Evolutionary conservation across 2,888 invertebrate species (phyloP), one percentile per base, ranked within the genome.

Genomic region (Anoncus sp.): DNA sequence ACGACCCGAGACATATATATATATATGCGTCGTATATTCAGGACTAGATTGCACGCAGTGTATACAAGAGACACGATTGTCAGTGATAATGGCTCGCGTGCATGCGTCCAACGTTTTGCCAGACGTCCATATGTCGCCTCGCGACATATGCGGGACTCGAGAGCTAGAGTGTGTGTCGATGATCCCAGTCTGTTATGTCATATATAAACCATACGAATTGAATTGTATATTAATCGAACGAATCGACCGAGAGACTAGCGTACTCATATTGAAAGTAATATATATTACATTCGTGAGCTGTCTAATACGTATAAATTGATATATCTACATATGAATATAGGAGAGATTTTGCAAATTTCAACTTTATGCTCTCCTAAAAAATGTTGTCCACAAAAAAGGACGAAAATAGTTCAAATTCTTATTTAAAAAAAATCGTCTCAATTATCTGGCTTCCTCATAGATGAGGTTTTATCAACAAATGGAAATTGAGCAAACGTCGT

Each of bases 101-200:
- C 22, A 57, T 69, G 51, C 51, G 35, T 60, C n/a, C 49, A 51
- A 59, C 77, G 66, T 67, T 78, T 67, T 62, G 75, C 78, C 75
- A 80, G 78, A n/a, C 80, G 81, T 84, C 84, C 85, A 85, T 85
- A 84, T 85, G 85, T 84, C 83, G 83, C 81, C 57, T 72, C 65
- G 66, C 82, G 81, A 83, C 85, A 85, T 84, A 84, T 84, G 85
- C 81, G 81, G 73, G 62, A 38, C 70, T 24, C 62, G 67, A 71
- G 71, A 75, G 75, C 31, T 3, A 40, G n/a, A 27, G 40, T 62
- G 57, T n/a, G n/a, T 49, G 65, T 60, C 78, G 78, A 78, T 75
- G 62, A 63, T 55, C n/a, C 49, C 43, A 60, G 16, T 20, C 31
- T 47, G 18, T 27, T n/a, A 51, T 62, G 55, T 71, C 62, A 40